Evolutionary conservation across 2,797 vertebrate species (phyloP), one percentile per base, ranked within the genome.

Genomic region (Gastrophryne carolinensis): DNA sequence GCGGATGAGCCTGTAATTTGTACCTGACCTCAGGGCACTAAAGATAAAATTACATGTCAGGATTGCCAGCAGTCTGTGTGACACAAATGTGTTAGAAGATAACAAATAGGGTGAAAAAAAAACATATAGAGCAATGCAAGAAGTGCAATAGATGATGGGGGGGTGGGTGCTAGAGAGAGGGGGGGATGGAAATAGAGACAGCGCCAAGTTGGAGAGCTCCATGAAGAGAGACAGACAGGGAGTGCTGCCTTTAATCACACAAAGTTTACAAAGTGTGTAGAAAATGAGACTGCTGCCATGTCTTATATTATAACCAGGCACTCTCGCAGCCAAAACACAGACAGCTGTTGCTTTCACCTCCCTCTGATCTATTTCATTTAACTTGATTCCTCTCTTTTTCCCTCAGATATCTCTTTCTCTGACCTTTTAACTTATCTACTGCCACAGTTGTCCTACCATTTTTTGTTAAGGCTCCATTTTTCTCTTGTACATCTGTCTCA

Each of bases 131-230:
- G 49, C 26, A 53, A 63, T 19, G 56, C 19, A 54, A 10, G n/a
- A 1, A 54, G 34, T 41, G 26, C 44, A 57, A 41, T 24, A 64
- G 49, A 37, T 27, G 19, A 35, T 7, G 35, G 61, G 49, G 53
- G 21, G 39, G n/a, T n/a, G n/a, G 17, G 17, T 13, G 67, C 27
- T 53, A 68, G 67, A 44, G 50, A 26, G 54, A 60, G 77, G 76
- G 82, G 78, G 69, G 79, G 68, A 65, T 65, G 78, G 73, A 81
- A 60, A 62, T 63, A 77, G 67, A 79, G 74, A 63, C 10, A 62
- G 12, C 63, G 77, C 73, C 75, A 72, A 72, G 72, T 66, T 66
- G 3, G 17, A 50, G 63, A 75, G 72, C 50, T 64, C 29, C 26
- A 54, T 61, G 68, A 67, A 76, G 63, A 77, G 65, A 66, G 56